phyloP scores from a whole-genome alignment of 2,888 invertebrate species.

The Ellobium chinense region DNA sequence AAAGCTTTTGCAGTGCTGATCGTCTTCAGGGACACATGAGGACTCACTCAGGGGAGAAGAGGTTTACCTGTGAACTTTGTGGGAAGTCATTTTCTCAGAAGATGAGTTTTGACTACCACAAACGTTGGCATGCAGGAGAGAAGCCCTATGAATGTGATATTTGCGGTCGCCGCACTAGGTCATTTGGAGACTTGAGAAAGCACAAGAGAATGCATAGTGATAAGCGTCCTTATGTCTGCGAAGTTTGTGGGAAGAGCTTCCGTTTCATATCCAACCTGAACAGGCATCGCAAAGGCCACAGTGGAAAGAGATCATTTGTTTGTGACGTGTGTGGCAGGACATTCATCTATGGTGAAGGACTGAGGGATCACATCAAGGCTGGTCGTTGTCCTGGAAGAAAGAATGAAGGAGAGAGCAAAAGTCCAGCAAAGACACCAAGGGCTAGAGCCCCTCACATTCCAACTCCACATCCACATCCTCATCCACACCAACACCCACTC shows the following conservation, averaged over 20 bases:
- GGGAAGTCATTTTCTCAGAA: slow-evolving; percentile 34
- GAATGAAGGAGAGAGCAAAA: slow-evolving; percentile 19
- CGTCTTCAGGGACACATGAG: slow-evolving; percentile 41
- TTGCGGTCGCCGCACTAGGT: slow-evolving; percentile 25
- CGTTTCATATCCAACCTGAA: slow-evolving; percentile 22
- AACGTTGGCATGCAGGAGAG: slow-evolving; percentile 38
- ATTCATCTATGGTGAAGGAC: slow-evolving; percentile 34
- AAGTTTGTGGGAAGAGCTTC: slow-evolving; percentile 32
- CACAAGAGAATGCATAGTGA: slow-evolving; percentile 43
- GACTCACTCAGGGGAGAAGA: slow-evolving; percentile 38
- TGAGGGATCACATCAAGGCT: slow-evolving; percentile 42
- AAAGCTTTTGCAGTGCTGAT: slow-evolving; percentile 31
- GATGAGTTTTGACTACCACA: slow-evolving; percentile 28
- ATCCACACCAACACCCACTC: neutral
- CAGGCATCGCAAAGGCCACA: slow-evolving; percentile 32
- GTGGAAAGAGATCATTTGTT: slow-evolving; percentile 31
- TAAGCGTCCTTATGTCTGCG: slow-evolving; percentile 35
- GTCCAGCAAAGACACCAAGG: neutral
- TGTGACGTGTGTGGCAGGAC: slow-evolving; percentile 38
- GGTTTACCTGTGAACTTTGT: slow-evolving; percentile 36
- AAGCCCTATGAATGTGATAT: slow-evolving; percentile 38
- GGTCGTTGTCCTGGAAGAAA: slow-evolving; percentile 36
- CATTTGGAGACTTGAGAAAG: slow-evolving; percentile 39
- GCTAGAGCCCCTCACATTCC: neutral
- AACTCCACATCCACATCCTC: neutral